These are phyloP conservation scores for Amphiura filiformis DNA, from an alignment of 35 echinoderm and acorn worm species.

Conservation along the genomic window DNA sequence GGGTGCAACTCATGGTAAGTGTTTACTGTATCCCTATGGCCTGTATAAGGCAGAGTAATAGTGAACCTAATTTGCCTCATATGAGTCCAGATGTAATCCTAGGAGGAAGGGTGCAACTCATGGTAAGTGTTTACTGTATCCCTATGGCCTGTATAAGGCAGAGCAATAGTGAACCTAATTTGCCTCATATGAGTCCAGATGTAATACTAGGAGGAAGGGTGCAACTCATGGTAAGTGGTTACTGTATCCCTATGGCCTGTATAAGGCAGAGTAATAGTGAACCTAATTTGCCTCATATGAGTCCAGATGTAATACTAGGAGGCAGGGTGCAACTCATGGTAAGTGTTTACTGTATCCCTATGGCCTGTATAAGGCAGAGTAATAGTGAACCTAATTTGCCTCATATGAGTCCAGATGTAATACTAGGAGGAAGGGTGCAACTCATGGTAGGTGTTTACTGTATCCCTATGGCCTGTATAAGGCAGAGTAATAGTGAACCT, in stretches of 20 bases:
- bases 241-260: background rate
- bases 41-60: constrained; percentile 6
- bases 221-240: constrained; percentile 84
- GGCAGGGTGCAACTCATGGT: too few species aligned
- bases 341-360: too few species aligned
- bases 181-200: constrained; percentile 82
- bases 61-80: constrained; percentile 85
- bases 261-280: constrained; percentile 77
- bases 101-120: constrained; percentile 76
- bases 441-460: too few species aligned
- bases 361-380: too few species aligned
- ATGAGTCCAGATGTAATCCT: constrained; percentile 87
- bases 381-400: too few species aligned
- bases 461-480: too few species aligned
- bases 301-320: constrained; percentile 78
- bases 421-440: too few species aligned
- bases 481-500: too few species aligned
- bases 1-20: constrained; percentile 85
- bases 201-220: constrained; percentile 81
- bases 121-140: constrained; percentile 58
- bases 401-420: too few species aligned
- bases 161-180: constrained; percentile 72
- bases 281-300: constrained; percentile 82
- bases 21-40: background rate
- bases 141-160: background rate